Evolutionary conservation across 2,113 vertebrate species (phyloP), one percentile per base, ranked within the genome.

Genomic region (Muntiacus muntjak): DNA sequence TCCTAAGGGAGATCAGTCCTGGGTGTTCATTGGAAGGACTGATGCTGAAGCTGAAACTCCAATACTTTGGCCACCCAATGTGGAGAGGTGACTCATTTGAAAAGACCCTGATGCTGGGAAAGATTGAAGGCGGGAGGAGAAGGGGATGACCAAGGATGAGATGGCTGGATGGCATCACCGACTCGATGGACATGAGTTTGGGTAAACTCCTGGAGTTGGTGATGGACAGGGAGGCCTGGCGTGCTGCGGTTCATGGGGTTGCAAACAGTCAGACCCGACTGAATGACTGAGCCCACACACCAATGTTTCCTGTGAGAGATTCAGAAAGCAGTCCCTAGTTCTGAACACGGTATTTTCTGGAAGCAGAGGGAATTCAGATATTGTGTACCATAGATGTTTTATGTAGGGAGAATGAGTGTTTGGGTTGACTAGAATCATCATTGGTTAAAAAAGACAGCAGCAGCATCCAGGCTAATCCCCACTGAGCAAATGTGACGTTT

Each of bases 221-320:
- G 47, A 50, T 13, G 3, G 71, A 43, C 36, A 26, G 71, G 23
- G 12, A 43, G 71, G 2, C 71, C 71, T 76, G 71, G 23, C 0
- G 0, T 3, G 1, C 23, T 76, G 43, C 36, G 25, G 3, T 43
- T 13, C 11, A 26, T 15, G 23, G 71, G 40, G 23, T 43, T 13
- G 0, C 71, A 76, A 3, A 7, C 40, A 76, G 6, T 76, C 9
- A 6, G 40, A 43, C 71, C 43, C 1, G 3, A 76, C 71, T 74
- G 71, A 25, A 6, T 0, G 36, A 12, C 71, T 76, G 23, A 43
- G 67, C 67, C 19, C 0, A 0, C 10, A 6, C 67, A 13, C 23
- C 19, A 6, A 2, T 74, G 67, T 40, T 74, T 74, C 36, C 21
- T 74, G 17, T n/a, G 40, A 64, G 14, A 28, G 86, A 74, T 74